These are phyloP conservation scores for Poicephalus meyeri DNA, from an alignment of 2,113 vertebrate genomes.

Conservation along the genomic window DNA sequence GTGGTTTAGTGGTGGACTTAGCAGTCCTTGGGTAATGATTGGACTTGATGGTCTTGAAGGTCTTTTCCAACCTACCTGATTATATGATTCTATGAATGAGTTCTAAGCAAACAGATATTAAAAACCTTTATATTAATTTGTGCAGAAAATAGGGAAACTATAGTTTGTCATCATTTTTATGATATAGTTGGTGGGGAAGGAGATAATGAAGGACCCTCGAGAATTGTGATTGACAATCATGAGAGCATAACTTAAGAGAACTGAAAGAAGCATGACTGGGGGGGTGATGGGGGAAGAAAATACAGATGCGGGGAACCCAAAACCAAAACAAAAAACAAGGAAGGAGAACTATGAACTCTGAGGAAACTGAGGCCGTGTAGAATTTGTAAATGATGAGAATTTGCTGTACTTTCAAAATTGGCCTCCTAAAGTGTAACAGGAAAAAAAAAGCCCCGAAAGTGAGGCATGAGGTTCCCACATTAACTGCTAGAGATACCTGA, in stretches of 20 bases:
- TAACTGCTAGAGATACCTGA: background rate
- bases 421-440: background rate
- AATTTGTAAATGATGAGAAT: background rate
- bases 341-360: background rate
- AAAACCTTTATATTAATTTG: background rate
- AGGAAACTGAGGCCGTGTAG: background rate
- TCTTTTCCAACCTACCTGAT: background rate
- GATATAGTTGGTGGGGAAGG: background rate
- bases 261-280: background rate
- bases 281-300: background rate
- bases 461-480: background rate
- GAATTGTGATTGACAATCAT: background rate
- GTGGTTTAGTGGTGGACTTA: background rate
- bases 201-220: background rate
- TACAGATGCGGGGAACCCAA: background rate
- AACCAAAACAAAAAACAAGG: background rate
- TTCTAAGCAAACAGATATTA: background rate
- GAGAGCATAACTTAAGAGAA: background rate
- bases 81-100: background rate
- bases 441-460: background rate
- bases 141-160: background rate
- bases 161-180: background rate
- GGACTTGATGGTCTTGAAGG: background rate
- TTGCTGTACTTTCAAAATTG: background rate
- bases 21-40: background rate